Base-by-base conservation (phyloP, 2,113 vertebrate genomes). In the Riparia riparia region DNA sequence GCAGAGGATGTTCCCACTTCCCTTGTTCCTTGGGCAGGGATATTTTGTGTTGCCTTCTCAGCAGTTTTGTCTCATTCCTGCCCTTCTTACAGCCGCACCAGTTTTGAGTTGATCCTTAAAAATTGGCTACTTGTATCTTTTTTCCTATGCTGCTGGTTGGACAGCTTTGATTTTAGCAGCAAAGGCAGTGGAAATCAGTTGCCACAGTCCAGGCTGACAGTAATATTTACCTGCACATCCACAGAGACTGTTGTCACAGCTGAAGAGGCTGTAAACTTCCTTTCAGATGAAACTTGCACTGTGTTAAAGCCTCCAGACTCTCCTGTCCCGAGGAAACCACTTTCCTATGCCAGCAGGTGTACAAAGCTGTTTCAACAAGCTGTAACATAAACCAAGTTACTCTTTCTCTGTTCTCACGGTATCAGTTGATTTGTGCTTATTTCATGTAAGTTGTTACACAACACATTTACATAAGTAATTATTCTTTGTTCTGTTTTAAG, bases 401-500 rank as follows among this genome's bases (percentile, higher is more conserved):
- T 82, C 32, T 42, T 47, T 73, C 37, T 77, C 25, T 61, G 28
- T 51, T 82, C 25, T 19, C 17, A 11, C 10, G 6, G 12, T 53
- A 34, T n/a, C 34, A 19, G 7, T 65, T 89, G 29, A 34, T 77
- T 76, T 56, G 15, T 28, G 25, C 17, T 45, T 63, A 10, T 81
- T 86, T 66, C 2, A 0, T 85, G 1, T 41, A 64, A 47, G 7
- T 82, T 85, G 28, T 0, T 45, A 34, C 45, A 17, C 12, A 24
- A 72, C 16, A 28, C 7, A 4, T 74, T 68, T 39, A 13, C 16
- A 8, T 29, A 29, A 53, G 19, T 71, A 58, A 89, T 18, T 60
- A 31, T 64, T 85, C 71, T 65, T 70, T 92, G 32, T 90, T 92
- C 90, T 68, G 2, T 94, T 93, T 50, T 28, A 95, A 99, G 99